A percentile compares a stretch with the other conserved stretches of the same genome.
Evolutionary conservation across 92 coral and sea anemone genomes (phyloP).

Genomic region (Porites divaricata): DNA sequence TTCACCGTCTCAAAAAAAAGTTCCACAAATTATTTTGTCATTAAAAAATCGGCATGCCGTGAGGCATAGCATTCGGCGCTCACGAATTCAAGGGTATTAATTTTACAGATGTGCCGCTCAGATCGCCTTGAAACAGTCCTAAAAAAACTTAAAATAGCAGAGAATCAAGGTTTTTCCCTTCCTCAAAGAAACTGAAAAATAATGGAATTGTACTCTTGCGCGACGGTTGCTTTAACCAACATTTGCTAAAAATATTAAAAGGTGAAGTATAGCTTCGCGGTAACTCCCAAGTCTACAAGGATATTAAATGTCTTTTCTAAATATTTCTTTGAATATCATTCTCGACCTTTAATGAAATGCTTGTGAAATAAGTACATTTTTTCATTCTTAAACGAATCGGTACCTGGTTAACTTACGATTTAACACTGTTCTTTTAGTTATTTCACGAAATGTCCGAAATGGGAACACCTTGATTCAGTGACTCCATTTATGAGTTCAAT

Average conservation of each 20-base stretch:
- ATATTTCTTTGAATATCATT: conserved; percentile 23
- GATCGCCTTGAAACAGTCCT: conserved; percentile 16
- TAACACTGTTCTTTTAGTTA: neutral
- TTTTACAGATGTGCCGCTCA: conserved; percentile 76
- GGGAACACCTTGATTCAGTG: neutral
- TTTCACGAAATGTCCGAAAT: neutral
- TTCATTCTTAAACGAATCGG: neutral
- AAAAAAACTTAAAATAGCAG: conserved; percentile 6
- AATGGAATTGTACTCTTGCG: neutral
- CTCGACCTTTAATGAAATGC: neutral
- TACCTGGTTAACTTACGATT: too few species aligned
- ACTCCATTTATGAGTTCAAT: neutral
- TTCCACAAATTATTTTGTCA: conserved; percentile 24
- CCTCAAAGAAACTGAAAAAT: neutral
- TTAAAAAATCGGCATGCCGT: conserved; percentile 34
- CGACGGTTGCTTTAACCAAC: neutral
- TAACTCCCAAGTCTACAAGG: conserved; percentile 44
- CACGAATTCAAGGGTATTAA: conserved; percentile 29
- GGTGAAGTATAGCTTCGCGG: conserved; percentile 14
- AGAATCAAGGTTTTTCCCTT: conserved; percentile 14
- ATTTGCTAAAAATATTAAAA: conserved; percentile 39
- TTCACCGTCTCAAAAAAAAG: neutral
- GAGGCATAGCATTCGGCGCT: conserved; percentile 22
- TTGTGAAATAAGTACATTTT: conserved; percentile 11
- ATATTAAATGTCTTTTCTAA: conserved; percentile 40